Conservation (phyloP, 2,888 invertebrate species). For the Sycophila texana region DNA sequence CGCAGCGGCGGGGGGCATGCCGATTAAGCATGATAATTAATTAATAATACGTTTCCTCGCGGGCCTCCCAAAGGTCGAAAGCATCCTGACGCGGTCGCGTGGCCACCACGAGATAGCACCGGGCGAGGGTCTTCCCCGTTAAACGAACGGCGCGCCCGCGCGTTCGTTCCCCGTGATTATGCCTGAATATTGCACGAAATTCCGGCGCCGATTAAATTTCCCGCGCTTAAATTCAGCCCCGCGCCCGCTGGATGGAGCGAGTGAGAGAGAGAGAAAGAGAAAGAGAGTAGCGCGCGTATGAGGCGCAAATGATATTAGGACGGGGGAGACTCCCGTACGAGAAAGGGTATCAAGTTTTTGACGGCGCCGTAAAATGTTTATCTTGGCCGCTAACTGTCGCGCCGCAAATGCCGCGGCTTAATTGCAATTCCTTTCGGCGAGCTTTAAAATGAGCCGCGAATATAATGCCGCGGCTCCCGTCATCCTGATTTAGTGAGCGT, state of each 20-base stretch:
- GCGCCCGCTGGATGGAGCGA: not conserved
- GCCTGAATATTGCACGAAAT: conserved; percentile 56
- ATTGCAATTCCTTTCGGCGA: conserved; percentile 42
- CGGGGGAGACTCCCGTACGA: not conserved
- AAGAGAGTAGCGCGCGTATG: not conserved
- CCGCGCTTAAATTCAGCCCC: conserved; percentile 36
- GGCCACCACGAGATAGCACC: not conserved
- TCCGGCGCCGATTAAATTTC: conserved; percentile 54
- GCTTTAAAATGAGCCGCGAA: too few species aligned
- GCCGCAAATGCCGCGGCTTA: conserved; percentile 40
- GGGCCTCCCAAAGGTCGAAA: conserved; percentile 16
- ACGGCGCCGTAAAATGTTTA: conserved; percentile 52
- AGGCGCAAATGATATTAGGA: conserved; percentile 38
- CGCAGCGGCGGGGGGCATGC: conserved; percentile 33
- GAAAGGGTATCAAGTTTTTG: conserved; percentile 47
- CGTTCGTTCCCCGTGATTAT: conserved; percentile 41
- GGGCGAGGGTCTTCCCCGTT: not conserved
- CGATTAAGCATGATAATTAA: conserved; percentile 62
- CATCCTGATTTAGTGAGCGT: too few species aligned
- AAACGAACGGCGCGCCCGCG: conserved; percentile 37
- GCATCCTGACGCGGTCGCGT: conserved; percentile 17
- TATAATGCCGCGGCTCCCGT: too few species aligned
- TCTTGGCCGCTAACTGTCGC: conserved; percentile 48
- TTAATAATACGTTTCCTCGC: conserved; percentile 49
- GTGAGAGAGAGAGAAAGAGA: too few species aligned